Percentiles rank a stretch among this genome's conserved stretches.
Conservation (phyloP, 2,113 vertebrate genomes). For the Rostratula benghalensis region DNA sequence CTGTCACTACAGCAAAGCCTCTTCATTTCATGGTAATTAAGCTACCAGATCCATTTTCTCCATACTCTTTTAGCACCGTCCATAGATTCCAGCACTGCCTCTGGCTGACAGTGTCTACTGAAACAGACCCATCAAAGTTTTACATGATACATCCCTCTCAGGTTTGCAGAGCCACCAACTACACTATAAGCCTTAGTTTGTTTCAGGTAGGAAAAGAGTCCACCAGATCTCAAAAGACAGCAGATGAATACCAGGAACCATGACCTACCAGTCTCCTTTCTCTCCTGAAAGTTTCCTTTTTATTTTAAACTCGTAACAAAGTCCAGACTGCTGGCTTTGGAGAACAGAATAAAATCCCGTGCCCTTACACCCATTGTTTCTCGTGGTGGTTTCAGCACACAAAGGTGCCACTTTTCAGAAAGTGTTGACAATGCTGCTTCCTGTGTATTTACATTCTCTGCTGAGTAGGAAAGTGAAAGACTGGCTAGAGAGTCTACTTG, state of each 20-base stretch:
- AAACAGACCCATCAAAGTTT: background rate
- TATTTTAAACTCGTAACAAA: background rate
- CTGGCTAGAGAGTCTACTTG: background rate
- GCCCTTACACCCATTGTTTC: background rate
- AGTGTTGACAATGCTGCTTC: background rate
- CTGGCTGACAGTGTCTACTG: background rate
- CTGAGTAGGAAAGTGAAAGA: background rate
- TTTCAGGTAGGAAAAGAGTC: background rate
- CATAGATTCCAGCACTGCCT: background rate
- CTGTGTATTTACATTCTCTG: background rate
- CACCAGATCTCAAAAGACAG: background rate
- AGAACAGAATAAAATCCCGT: background rate
- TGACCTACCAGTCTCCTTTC: background rate
- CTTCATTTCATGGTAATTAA: background rate
- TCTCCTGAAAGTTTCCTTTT: background rate
- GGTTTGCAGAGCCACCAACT: background rate
- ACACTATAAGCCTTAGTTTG: background rate
- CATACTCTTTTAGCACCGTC: background rate
- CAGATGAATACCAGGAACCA: background rate
- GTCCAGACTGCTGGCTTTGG: background rate
- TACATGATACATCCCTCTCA: background rate
- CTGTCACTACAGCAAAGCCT: background rate
- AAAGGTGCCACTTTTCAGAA: background rate
- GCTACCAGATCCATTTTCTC: background rate
- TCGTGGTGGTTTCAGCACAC: background rate